Evolutionary conservation across 2,797 vertebrate genomes (phyloP).

Genomic region (Carapus acus): DNA sequence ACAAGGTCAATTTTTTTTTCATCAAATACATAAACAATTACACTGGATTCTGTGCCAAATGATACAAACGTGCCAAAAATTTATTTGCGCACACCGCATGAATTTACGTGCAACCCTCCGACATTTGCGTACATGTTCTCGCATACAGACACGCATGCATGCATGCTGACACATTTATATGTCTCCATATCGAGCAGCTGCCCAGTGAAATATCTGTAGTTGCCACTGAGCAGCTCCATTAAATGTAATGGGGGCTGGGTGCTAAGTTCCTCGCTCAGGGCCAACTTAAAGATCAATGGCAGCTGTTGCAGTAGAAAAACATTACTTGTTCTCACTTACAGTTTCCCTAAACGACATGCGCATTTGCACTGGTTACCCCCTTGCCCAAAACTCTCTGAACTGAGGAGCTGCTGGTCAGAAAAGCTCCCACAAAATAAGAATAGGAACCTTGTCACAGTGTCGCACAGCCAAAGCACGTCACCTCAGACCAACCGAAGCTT

Average conservation of each 20-base stretch:
- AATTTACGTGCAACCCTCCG: no score
- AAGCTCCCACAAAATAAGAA: not conserved
- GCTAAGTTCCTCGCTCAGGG: conserved; percentile 22
- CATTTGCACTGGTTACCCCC: conserved; percentile 1
- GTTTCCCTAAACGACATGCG: conserved; percentile 3
- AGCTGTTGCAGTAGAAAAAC: conserved; percentile 18
- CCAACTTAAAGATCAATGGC: conserved; percentile 37
- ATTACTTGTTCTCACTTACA: conserved; percentile 22
- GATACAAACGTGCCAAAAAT: no score
- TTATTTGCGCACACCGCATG: no score
- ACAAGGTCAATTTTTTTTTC: no score
- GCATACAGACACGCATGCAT: not conserved
- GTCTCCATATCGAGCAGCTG: no score
- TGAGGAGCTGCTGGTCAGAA: not conserved
- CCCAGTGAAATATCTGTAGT: not conserved
- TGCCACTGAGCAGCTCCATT: conserved; percentile 9
- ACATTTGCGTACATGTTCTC: no score
- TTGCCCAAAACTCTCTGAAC: not conserved
- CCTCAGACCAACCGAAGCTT: not conserved
- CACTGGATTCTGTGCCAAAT: no score
- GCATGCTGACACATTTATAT: not conserved
- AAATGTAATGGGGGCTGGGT: conserved; percentile 15
- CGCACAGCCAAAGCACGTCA: not conserved
- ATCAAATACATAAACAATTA: no score
- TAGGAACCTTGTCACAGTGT: not conserved